Evolutionary conservation across 2,797 vertebrate genomes (phyloP).

Genomic region (Echiichthys vipera): DNA sequence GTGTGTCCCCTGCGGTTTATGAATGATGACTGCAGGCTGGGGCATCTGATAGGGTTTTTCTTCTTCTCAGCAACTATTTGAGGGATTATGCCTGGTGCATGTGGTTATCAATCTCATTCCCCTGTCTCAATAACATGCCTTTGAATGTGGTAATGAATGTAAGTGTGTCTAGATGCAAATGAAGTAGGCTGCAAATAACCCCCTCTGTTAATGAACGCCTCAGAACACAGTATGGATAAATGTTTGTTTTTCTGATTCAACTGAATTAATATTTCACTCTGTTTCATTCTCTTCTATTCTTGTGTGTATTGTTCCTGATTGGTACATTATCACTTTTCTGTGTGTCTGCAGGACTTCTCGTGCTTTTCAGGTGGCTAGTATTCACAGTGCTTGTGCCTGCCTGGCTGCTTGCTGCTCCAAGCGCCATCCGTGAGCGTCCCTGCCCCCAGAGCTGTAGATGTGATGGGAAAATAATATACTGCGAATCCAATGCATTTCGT

Average conservation of each 20-base stretch:
- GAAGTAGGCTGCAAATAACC: conserved; percentile 32
- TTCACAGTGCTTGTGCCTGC: conserved; percentile 76
- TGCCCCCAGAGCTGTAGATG: conserved; percentile 96
- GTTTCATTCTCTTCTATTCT: neutral
- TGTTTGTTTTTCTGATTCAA: conserved; percentile 1
- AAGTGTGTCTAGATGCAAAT: conserved; percentile 27
- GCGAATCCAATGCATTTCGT: conserved; percentile 95
- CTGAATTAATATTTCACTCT: neutral
- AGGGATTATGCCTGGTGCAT: conserved; percentile 46
- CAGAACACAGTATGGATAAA: conserved; percentile 4
- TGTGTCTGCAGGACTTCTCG: conserved; percentile 80
- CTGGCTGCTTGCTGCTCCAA: conserved; percentile 85
- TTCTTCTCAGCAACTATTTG: conserved; percentile 46
- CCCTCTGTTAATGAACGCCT: conserved; percentile 18
- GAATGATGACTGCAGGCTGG: conserved; percentile 62
- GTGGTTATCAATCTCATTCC: conserved; percentile 45
- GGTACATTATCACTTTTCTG: conserved; percentile 39
- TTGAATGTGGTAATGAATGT: conserved; percentile 41
- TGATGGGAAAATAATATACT: conserved; percentile 98
- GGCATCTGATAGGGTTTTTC: conserved; percentile 32
- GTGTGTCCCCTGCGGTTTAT: conserved; percentile 38
- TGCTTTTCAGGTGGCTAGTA: conserved; percentile 80
- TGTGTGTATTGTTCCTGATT: neutral
- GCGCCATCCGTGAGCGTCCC: conserved; percentile 89
- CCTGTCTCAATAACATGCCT: conserved; percentile 44